Base-by-base conservation (phyloP, 2,797 vertebrate genomes). In the Tachyglossus aculeatus region DNA sequence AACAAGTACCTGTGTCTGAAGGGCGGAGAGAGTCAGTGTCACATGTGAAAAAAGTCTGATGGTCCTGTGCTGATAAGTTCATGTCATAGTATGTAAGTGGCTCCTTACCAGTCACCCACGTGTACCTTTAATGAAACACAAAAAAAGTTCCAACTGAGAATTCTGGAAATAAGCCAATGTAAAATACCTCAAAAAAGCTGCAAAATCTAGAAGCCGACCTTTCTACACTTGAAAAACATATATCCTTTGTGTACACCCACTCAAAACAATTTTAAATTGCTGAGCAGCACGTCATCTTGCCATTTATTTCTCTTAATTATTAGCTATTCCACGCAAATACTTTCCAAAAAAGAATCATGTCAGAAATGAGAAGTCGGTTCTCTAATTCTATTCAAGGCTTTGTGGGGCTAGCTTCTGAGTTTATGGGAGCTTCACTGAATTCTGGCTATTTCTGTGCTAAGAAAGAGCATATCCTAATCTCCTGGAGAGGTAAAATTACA, bases 31-130 rank as follows among this genome's bases (percentile, higher is more conserved):
- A 94, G 7, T 98, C 98, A 3, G 96, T 97, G 80, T 99, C 98
- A 67, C 96, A 97, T 0, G 97, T 97, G 85, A 99, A 99, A 86
- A 99, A 99, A 15, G 96, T 99, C 64, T 99, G 98, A 74, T 99
- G 98, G 84, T 99, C 98, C 86, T 99, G 98, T 86, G 98, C 98
- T 54, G 98, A 99, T 77, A 99, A 90, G 81, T 99, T 99, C 98
- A 99, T 99, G 78, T 99, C 98, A 50, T 98, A 98, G 82, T 98
- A 99, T 0, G 98, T 99, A 80, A 99, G 92, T 16, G 98, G 98
- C 65, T 99, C 98, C 88, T 97, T 98, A 60, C 98, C 98, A 11
- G 97, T 99, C 78, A 99, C 97, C 98, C 97, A 99, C 38, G 96
- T 98, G 82, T 98, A 99, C 80, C 98, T 99, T 85, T 9, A 67